These are phyloP conservation scores for Lanistes nyassanus DNA, from an alignment of 1,140 invertebrate genomes.

Conservation along the genomic window DNA sequence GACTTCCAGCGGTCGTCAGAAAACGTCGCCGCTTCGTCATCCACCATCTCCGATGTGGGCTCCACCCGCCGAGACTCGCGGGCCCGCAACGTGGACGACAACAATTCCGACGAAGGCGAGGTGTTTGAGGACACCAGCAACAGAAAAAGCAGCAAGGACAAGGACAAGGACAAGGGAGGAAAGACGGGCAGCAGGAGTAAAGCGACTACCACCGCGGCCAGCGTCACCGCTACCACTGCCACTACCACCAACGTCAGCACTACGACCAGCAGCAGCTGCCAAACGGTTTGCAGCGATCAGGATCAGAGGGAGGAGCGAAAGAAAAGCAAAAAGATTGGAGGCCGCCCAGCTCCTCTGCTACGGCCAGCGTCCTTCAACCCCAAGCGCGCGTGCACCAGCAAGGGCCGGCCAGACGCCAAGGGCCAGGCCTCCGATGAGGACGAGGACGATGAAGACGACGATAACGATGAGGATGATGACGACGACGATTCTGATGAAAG, in stretches of 20 bases:
- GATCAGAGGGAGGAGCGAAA: neutral
- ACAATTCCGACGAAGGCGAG: conserved; percentile 11
- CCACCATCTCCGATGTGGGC: neutral
- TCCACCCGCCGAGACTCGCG: conserved; percentile 12
- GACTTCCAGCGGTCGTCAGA: conserved; percentile 69
- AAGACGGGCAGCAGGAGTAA: neutral
- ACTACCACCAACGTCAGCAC: neutral
- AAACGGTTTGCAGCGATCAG: neutral
- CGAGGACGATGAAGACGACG: conserved; percentile 28
- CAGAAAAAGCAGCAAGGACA: neutral
- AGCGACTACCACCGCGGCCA: neutral
- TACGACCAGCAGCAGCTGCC: neutral
- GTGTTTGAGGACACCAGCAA: neutral
- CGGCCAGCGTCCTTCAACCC: neutral
- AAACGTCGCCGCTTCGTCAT: conserved; percentile 38
- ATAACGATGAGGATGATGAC: conserved; percentile 13
- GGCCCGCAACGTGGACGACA: neutral
- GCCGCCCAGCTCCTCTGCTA: neutral
- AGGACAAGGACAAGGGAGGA: neutral
- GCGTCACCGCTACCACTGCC: neutral
- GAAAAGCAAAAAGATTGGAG: conserved; percentile 3
- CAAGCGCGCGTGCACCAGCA: neutral
- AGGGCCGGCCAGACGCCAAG: neutral
- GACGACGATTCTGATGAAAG: conserved; percentile 35
- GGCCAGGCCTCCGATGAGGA: conserved; percentile 3